Conservation (phyloP, 2,797 vertebrate species). For the Gymnoscopelus braueri region DNA sequence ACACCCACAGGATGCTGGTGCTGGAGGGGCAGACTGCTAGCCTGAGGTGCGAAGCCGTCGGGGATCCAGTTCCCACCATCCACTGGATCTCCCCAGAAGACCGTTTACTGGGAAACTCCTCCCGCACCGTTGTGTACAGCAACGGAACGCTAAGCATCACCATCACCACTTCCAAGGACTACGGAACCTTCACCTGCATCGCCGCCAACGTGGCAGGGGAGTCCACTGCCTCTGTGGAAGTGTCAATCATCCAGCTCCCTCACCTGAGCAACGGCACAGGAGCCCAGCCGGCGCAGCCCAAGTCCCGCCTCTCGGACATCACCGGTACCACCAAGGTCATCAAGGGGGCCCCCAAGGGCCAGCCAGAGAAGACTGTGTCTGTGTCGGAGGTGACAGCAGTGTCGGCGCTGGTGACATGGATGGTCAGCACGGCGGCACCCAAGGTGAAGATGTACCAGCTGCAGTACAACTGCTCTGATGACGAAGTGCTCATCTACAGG, state of each 20-base stretch:
- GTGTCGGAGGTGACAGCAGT: conserved; percentile 90
- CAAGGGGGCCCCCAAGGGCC: conserved; percentile 82
- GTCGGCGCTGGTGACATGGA: conserved; percentile 92
- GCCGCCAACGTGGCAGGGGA: conserved; percentile 93
- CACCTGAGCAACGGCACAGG: conserved; percentile 90
- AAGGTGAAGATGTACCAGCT: conserved; percentile 97
- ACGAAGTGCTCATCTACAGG: conserved; percentile 96
- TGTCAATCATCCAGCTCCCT: conserved; percentile 92
- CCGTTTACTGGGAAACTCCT: conserved; percentile 88
- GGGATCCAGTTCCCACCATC: conserved; percentile 90
- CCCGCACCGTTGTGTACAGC: conserved; percentile 84
- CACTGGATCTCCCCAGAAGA: conserved; percentile 94
- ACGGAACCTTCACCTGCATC: conserved; percentile 93
- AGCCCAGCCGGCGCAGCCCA: conserved; percentile 77
- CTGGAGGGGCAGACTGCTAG: conserved; percentile 92
- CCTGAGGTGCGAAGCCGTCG: conserved; percentile 90
- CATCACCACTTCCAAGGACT: conserved; percentile 93
- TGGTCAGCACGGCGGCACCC: conserved; percentile 88
- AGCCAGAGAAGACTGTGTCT: conserved; percentile 85
- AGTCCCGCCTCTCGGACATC: conserved; percentile 92
- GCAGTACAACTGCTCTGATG: conserved; percentile 95
- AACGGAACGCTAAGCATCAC: conserved; percentile 93
- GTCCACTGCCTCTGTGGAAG: conserved; percentile 88
- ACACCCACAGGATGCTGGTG: conserved; percentile 90
- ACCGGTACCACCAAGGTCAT: conserved; percentile 87